phyloP scores from a whole-genome alignment of 2,797 vertebrate genomes.

The Tokudaia tokunoshimensis region DNA sequence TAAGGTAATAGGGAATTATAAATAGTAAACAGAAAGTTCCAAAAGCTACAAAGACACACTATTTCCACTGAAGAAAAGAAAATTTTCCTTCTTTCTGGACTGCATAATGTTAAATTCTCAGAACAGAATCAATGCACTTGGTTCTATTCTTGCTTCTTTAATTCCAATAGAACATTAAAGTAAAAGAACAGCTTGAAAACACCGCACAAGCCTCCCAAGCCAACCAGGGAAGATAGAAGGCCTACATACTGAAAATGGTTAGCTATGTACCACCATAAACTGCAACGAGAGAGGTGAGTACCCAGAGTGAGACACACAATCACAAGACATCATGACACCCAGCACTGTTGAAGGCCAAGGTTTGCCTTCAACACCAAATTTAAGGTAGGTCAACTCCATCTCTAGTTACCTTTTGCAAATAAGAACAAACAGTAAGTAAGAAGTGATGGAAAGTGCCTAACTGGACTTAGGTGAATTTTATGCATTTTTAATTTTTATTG shows the following conservation, averaged over 20 bases:
- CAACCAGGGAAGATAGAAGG: not conserved
- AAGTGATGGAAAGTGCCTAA: not conserved
- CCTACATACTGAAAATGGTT: not conserved
- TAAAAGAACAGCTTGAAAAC: not conserved
- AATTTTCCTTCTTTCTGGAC: not conserved
- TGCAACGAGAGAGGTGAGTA: constrained; percentile 3
- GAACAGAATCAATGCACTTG: not conserved
- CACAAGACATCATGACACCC: not conserved
- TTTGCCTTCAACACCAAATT: not conserved
- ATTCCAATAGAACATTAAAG: constrained; percentile 24
- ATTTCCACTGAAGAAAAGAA: constrained; percentile 47
- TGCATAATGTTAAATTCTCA: constrained; percentile 22
- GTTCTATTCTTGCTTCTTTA: constrained; percentile 38
- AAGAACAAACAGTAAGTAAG: not conserved
- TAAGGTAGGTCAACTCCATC: not conserved
- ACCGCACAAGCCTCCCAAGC: not conserved
- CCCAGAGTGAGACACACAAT: not conserved
- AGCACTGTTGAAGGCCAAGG: not conserved
- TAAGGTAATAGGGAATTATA: constrained; percentile 48
- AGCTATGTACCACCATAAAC: not conserved
- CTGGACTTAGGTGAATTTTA: not conserved
- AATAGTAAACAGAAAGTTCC: not conserved
- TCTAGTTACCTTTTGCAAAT: not conserved
- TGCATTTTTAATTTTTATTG: constrained; percentile 10
- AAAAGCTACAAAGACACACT: constrained; percentile 33